These are phyloP conservation scores for Laothoe populi DNA, from an alignment of 2,888 invertebrate genomes.

Conservation along the genomic window DNA sequence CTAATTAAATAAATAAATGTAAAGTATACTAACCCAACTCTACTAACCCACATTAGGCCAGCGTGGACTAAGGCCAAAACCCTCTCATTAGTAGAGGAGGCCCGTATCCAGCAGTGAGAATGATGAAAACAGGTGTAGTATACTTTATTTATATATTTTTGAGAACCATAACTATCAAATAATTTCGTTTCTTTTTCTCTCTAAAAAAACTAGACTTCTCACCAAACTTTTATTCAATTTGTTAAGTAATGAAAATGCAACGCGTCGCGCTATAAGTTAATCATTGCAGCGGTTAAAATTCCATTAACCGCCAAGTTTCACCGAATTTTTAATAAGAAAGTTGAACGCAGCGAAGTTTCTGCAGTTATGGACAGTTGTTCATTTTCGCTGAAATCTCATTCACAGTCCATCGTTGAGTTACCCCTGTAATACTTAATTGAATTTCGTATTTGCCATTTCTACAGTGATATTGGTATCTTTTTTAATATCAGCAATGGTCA, in stretches of 20 bases:
- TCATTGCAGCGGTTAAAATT: constrained; percentile 68
- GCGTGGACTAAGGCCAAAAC: too few relatives aligned
- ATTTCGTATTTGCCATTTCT: constrained; percentile 7
- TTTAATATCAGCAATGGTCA: not conserved
- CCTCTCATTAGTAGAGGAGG: too few relatives aligned
- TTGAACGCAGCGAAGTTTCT: constrained; percentile 47
- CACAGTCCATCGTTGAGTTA: constrained; percentile 19
- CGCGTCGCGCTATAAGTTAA: constrained; percentile 55
- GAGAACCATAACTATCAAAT: too few relatives aligned
- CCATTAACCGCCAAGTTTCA: constrained; percentile 66
- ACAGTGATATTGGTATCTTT: not conserved
- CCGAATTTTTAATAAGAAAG: constrained; percentile 75
- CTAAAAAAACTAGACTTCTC: not conserved
- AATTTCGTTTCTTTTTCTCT: not conserved
- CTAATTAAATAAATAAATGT: too few relatives aligned
- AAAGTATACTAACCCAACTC: too few relatives aligned
- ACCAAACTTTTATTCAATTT: constrained; percentile 8
- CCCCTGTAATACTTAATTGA: constrained; percentile 18
- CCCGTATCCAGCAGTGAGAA: too few relatives aligned
- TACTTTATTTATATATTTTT: too few relatives aligned
- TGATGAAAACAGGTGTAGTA: too few relatives aligned
- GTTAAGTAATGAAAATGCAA: constrained; percentile 33
- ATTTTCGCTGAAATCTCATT: constrained; percentile 46
- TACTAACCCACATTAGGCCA: too few relatives aligned
- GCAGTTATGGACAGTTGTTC: constrained; percentile 48